Base-by-base conservation (phyloP, 64 coral and sea anemone genomes). In the Stylophora pistillata region DNA sequence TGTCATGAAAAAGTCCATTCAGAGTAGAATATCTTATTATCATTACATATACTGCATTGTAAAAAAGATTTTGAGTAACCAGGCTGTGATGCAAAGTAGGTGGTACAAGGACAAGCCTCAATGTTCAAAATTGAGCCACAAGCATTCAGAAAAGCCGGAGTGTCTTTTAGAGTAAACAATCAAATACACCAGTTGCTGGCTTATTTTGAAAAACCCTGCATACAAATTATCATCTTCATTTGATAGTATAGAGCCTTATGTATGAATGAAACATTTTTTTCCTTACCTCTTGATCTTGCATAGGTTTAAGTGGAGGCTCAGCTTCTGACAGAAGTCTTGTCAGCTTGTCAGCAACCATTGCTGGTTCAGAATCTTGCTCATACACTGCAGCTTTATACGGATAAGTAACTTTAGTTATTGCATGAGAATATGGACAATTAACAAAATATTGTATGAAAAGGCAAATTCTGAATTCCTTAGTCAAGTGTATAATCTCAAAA, bases 321-420 rank as follows among this genome's bases (percentile, higher is more conserved):
- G 96, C 96, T 71, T 98, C 96, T 23, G 89, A 72, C 9, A 98
- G 87, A 59, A 98, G 78, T 78, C 92, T 94, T 18, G 76, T 95
- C 77, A 98, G 53, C 30, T 94, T 95, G 66, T 82, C 90, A 58
- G 93, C 93, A 17, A 93, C 61, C 25, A 95, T 82, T 84, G 93
- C 91, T 34, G 96, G 90, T 37, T 92, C 93, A 0, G 96, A 98
- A 72, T 98, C 96, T 75, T 58, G 86, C 14, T 98, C 96, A 95
- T 92, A 95, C 28, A 69, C 90, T 85, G 74, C 78, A 31, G 93
- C 94, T 96, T n/a, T 55, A 74, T 58, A 55, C 25, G 3, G 29
- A 31, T 15, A 13, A 15, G 72, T 74, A 30, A n/a, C 13, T 15
- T 28, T 33, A 26, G 21, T 18, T 18, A 74, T 7, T 47, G 37